Evolutionary conservation across 2,797 vertebrate genomes (phyloP).

Genomic region (Synanceia verrucosa): DNA sequence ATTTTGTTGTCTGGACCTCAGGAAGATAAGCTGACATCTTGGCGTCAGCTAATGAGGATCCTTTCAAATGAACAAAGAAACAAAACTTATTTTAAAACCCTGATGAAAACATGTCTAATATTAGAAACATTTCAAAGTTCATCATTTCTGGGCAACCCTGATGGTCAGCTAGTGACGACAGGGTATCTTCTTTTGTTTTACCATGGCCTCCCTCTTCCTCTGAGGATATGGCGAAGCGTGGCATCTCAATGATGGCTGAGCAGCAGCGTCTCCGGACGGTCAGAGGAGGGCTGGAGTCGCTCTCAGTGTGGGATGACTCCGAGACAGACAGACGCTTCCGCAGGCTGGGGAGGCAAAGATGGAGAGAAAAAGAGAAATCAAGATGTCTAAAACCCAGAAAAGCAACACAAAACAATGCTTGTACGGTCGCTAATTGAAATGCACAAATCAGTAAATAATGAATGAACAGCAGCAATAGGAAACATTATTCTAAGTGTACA

Average conservation of each 20-base stretch:
- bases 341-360: conserved; percentile 75
- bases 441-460: no score
- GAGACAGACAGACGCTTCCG: conserved; percentile 94
- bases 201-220: conserved; percentile 85
- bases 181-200: neutral
- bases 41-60: no score
- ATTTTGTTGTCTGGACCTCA: no score
- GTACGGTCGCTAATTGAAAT: neutral
- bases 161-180: neutral
- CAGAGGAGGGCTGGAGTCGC: conserved; percentile 94
- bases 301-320: conserved; percentile 97
- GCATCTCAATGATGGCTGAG: conserved; percentile 92
- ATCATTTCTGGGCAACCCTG: no score
- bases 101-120: no score
- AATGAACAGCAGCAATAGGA: neutral
- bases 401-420: neutral
- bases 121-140: no score
- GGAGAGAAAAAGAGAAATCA: neutral
- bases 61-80: no score
- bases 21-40: no score
- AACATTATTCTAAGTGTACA: neutral
- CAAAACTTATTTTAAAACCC: no score
- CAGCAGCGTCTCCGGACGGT: conserved; percentile 93
- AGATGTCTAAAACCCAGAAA: neutral
- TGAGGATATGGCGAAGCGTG: conserved; percentile 88